Percentiles rank a stretch among this genome's conserved stretches.
These are phyloP conservation scores for Heliocidaris tuberculata DNA, from an alignment of 35 echinoderm and acorn worm genomes.

Conservation along the genomic window DNA sequence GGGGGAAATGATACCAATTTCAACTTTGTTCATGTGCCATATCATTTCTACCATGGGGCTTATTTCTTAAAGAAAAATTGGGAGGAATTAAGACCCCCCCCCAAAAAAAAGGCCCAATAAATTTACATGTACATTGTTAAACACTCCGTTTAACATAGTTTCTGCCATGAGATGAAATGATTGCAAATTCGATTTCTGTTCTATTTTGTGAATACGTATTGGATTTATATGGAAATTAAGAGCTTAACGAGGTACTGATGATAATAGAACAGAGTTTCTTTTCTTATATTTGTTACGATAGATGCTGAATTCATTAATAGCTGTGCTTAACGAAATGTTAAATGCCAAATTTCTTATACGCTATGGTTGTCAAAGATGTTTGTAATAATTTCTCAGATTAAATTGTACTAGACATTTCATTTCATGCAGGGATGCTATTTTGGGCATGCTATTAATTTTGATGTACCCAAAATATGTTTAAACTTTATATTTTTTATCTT, in stretches of 20 bases:
- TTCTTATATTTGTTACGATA: neutral
- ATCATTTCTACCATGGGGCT: neutral
- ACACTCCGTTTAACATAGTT: too few relatives aligned
- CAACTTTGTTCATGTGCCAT: neutral
- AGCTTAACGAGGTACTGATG: too few relatives aligned
- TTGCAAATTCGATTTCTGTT: too few relatives aligned
- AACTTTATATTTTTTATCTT: neutral
- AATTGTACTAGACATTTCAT: neutral
- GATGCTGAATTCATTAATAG: neutral
- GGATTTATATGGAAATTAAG: neutral
- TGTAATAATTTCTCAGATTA: neutral
- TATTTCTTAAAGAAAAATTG: neutral
- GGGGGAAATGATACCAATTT: neutral
- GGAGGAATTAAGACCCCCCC: too few relatives aligned
- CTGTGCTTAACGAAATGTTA: neutral
- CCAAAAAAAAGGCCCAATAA: too few relatives aligned
- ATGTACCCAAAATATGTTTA: neutral
- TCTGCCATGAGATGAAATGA: too few relatives aligned
- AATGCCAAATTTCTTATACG: neutral
- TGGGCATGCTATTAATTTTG: too few relatives aligned
- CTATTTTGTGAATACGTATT: neutral
- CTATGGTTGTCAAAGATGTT: neutral
- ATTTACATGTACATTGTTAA: too few relatives aligned
- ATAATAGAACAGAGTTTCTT: too few relatives aligned
- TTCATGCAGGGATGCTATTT: neutral